phyloP scores from a whole-genome alignment of 1,140 invertebrate genomes.

The Trichogramma pretiosum region DNA sequence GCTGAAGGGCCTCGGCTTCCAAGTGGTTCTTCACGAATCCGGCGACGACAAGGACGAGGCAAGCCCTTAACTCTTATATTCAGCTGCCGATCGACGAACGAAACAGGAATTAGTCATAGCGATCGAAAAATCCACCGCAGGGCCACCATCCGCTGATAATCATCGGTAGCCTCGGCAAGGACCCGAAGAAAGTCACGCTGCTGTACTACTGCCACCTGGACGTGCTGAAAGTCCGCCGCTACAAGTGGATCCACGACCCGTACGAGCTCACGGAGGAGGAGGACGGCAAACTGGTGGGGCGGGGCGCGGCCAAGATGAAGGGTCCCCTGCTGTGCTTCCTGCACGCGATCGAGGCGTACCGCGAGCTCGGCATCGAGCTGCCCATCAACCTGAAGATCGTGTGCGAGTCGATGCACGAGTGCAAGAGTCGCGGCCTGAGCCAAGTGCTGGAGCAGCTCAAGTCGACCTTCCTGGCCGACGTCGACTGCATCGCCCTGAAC shows the following conservation, averaged over 20 bases:
- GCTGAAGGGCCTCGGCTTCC: constrained; percentile 48
- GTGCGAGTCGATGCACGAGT: constrained; percentile 58
- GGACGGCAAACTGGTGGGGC: constrained; percentile 20
- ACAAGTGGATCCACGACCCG: constrained; percentile 24
- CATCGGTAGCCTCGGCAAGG: constrained; percentile 48
- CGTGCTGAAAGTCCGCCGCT: constrained; percentile 49
- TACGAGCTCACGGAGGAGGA: constrained; percentile 24
- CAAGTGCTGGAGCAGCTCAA: constrained; percentile 49
- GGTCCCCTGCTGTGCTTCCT: constrained; percentile 29
- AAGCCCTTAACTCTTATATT: constrained; percentile 1
- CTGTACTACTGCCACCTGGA: constrained; percentile 62
- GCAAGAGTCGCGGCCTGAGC: constrained; percentile 42
- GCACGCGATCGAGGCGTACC: constrained; percentile 41
- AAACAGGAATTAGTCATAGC: too few relatives aligned
- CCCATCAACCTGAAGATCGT: constrained; percentile 56
- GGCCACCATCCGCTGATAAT: constrained; percentile 51
- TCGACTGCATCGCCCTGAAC: constrained; percentile 56
- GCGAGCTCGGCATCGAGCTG: constrained; percentile 41
- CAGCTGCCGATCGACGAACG: neutral
- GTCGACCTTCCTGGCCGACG: constrained; percentile 43
- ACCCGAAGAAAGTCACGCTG: constrained; percentile 51
- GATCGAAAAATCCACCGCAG: too few relatives aligned
- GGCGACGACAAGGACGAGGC: constrained; percentile 2
- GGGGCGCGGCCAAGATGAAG: constrained; percentile 29
- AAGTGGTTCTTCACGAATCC: constrained; percentile 40